Conservation (phyloP, 2,797 vertebrate genomes). For the Hydrocynus forskahlii region DNA sequence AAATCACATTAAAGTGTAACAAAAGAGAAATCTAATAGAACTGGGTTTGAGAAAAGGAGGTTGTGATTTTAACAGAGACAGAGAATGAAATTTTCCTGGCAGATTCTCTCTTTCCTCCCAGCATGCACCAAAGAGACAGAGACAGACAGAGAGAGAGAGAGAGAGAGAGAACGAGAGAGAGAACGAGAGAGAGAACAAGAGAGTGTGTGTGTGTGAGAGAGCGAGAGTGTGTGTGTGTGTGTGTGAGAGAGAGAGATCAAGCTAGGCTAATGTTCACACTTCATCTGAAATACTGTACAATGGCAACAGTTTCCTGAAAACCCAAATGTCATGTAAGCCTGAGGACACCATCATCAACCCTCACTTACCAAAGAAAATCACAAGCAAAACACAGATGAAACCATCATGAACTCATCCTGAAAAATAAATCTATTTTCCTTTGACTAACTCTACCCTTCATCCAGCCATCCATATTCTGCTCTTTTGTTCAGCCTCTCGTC, state of each 20-base stretch:
- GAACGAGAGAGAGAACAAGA: conserved; percentile 32
- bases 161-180: neutral
- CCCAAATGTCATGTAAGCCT: neutral
- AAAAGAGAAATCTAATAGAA: neutral
- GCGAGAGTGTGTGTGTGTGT: no score
- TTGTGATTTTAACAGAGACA: neutral
- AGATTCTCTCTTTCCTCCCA: neutral
- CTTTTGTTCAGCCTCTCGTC: no score
- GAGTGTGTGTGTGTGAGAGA: neutral
- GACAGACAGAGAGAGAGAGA: neutral
- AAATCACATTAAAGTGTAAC: no score
- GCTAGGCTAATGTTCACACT: neutral
- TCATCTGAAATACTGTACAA: neutral
- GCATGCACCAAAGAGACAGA: neutral
- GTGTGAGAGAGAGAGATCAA: neutral
- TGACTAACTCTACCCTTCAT: no score
- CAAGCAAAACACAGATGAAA: neutral
- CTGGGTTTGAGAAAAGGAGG: neutral
- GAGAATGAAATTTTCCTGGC: conserved; percentile 8
- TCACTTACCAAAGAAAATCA: neutral
- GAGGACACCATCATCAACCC: neutral
- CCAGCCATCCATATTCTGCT: no score
- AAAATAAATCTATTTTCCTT: neutral
- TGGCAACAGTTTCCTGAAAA: neutral
- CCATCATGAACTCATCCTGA: neutral